Conservation (phyloP, 2,113 vertebrate genomes). For the Microtus oregoni region DNA sequence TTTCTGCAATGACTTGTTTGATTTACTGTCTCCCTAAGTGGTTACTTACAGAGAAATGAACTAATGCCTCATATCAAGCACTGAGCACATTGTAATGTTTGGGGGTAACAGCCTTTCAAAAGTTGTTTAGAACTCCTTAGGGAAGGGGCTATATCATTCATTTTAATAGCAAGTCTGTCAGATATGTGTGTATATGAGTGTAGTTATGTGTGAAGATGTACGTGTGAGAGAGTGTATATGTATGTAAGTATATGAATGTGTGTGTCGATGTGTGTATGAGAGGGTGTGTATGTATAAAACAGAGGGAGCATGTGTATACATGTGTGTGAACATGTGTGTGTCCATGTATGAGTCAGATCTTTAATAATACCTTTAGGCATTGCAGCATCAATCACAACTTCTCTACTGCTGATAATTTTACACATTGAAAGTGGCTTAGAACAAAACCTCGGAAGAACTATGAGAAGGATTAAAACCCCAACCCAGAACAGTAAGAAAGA, state of each 20-base stretch:
- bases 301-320: background rate
- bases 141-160: background rate
- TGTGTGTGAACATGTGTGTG: background rate
- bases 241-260: background rate
- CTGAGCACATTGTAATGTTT: background rate
- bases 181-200: background rate
- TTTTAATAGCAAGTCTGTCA: slow-evolving; percentile 5
- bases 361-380: background rate
- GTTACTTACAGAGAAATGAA: slow-evolving; percentile 1
- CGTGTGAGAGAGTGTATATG: background rate
- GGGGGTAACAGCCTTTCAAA: background rate
- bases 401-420: background rate
- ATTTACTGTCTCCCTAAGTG: background rate
- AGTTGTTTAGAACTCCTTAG: slow-evolving; percentile 13
- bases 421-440: background rate
- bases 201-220: background rate
- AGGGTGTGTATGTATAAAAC: no score
- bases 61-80: background rate
- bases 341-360: background rate
- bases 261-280: no score
- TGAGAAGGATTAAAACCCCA: background rate
- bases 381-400: background rate
- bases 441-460: background rate
- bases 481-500: background rate
- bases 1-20: slow-evolving; percentile 1